phyloP scores from a whole-genome alignment of 2,888 invertebrate species.

The Lapara coniferarum region DNA sequence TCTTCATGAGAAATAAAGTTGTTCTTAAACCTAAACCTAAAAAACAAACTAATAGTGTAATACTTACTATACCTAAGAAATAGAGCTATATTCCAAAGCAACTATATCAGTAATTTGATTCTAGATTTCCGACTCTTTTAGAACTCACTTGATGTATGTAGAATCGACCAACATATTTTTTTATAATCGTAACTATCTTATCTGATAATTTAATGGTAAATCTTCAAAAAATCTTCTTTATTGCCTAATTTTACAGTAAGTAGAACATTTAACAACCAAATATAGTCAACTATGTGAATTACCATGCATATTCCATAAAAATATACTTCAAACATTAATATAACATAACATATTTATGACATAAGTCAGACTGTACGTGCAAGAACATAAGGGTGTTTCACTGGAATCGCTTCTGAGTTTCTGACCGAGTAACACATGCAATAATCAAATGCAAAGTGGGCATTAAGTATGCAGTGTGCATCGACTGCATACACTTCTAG shows the following conservation, averaged over 20 bases:
- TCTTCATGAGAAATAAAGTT: too few species aligned
- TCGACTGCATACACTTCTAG: neutral
- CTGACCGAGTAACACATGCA: constrained; percentile 26
- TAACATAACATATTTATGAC: constrained; percentile 7
- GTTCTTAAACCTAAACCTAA: too few species aligned
- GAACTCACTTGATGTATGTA: too few species aligned
- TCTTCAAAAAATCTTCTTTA: too few species aligned
- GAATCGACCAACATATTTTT: too few species aligned
- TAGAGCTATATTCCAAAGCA: too few species aligned
- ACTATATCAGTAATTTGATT: too few species aligned
- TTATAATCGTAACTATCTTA: too few species aligned
- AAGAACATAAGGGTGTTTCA: constrained; percentile 7
- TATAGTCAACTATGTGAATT: neutral
- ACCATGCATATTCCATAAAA: neutral
- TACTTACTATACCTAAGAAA: too few species aligned
- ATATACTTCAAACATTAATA: constrained; percentile 14
- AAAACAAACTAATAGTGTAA: too few species aligned
- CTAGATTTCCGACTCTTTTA: too few species aligned
- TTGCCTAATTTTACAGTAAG: neutral
- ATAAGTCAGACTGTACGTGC: constrained; percentile 9
- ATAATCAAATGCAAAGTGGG: constrained; percentile 56
- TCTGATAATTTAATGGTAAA: too few species aligned
- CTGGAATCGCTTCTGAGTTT: constrained; percentile 16
- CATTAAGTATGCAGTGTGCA: constrained; percentile 49
- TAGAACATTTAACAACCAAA: neutral